These are phyloP conservation scores for Homarus americanus DNA, from an alignment of 1,140 invertebrate species.

Conservation along the genomic window DNA sequence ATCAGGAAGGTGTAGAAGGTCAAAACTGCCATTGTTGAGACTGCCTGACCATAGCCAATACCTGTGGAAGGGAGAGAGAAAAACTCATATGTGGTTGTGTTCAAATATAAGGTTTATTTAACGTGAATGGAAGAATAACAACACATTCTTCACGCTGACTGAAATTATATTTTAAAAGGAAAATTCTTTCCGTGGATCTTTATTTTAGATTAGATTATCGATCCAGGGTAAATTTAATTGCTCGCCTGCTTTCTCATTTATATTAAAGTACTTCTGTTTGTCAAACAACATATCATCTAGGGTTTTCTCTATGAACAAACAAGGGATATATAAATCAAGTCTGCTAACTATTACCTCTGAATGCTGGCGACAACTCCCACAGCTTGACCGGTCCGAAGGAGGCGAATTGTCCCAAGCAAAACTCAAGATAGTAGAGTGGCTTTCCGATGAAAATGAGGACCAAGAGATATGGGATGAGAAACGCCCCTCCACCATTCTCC, in stretches of 20 bases:
- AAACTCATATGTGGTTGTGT: background rate
- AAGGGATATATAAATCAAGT: too few relatives aligned
- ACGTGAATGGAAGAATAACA: too few relatives aligned
- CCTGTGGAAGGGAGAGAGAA: constrained; percentile 75
- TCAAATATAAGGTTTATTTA: too few relatives aligned
- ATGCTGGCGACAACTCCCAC: constrained; percentile 71
- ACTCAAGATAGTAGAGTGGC: constrained; percentile 61
- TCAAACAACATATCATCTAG: too few relatives aligned
- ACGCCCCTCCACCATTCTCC: constrained; percentile 79
- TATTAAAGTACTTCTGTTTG: too few relatives aligned
- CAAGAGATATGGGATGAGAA: constrained; percentile 78
- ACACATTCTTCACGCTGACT: too few relatives aligned
- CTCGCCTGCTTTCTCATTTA: too few relatives aligned
- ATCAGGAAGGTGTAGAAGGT: constrained; percentile 79
- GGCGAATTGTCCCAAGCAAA: constrained; percentile 42
- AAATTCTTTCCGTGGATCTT: too few relatives aligned
- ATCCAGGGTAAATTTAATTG: too few relatives aligned
- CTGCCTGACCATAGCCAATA: constrained; percentile 78
- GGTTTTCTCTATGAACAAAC: too few relatives aligned
- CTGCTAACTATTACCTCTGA: constrained; percentile 49
- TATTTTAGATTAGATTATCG: too few relatives aligned
- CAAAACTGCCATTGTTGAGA: constrained; percentile 77
- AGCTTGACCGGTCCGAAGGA: constrained; percentile 29
- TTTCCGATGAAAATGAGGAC: constrained; percentile 81
- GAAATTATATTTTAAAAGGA: too few relatives aligned